Base-by-base conservation (phyloP, 1,140 invertebrate species). In the Lasioglossum albipes region DNA sequence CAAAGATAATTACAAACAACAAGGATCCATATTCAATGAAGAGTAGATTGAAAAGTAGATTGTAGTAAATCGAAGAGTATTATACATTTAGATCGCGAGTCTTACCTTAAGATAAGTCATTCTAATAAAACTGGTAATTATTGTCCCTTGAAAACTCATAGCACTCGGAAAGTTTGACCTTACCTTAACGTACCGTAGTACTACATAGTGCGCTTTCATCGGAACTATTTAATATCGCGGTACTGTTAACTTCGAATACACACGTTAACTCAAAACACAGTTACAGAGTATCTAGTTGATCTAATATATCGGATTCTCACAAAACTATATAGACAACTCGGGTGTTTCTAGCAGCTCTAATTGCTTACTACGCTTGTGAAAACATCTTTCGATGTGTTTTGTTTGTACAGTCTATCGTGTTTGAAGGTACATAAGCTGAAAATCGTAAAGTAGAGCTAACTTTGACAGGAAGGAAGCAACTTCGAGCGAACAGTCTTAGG, bases 401-500 rank as follows among this genome's bases (percentile, higher is more conserved):
- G 54, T 66, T 66, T 62, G n/a, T 10, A 13, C 49, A 22, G 5
- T 72, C 10, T 36, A 45, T 61, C 5, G 9, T 3, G 52, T 64
- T 12, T 22, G 13, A 41, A 49, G 41, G n/a, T 52, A 71, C 22
- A n/a, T 10, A 7, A 22, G 22, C 62, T 54, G 41, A 73, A 66
- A 70, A 49, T 27, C 77, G 65, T 65, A 75, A 10, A 45, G n/a
- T 83, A 68, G 67, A 84, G 54, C 27, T 79, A 68, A 87, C 52
- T 73, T 68, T 68, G n/a, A 62, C 36, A 84, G 68, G 79, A 70
- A 59, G 65, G 61, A 81, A 81, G 75, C 79, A 69, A 89, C 65
- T 73, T 85, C 61, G 81, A 86, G 75, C 67, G 64, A 76, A 84
- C 65, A 67, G 71, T 81, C 74, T 85, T 75, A 73, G 77, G 76